Conservation (phyloP, 2,888 invertebrate genomes). For the Entomobrya proxima region DNA sequence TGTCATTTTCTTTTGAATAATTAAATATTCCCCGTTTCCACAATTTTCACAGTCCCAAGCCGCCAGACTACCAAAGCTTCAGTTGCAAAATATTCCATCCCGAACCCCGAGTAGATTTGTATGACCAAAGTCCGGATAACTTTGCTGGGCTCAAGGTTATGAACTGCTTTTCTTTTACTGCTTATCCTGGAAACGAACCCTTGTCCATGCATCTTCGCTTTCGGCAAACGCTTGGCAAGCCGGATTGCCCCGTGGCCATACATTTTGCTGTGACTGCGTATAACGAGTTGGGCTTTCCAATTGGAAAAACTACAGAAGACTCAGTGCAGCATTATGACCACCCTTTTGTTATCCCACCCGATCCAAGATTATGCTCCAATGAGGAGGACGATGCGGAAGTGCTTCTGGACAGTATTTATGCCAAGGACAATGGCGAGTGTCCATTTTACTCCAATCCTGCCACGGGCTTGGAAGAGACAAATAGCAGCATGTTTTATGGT, state of each 20-base stretch:
- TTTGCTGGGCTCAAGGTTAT: neutral
- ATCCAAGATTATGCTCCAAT: neutral
- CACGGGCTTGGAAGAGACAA: neutral
- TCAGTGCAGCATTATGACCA: neutral
- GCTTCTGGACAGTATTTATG: neutral
- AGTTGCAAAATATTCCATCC: constrained; percentile 32
- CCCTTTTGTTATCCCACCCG: neutral
- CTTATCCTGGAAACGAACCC: constrained; percentile 39
- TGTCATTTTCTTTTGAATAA: no score
- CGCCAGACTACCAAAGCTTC: neutral
- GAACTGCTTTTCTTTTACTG: neutral
- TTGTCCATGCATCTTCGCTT: constrained; percentile 12
- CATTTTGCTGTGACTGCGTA: constrained; percentile 32
- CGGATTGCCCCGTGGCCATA: neutral
- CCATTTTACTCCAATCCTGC: neutral
- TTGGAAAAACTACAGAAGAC: neutral
- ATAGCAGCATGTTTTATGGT: neutral
- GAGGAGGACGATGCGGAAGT: neutral
- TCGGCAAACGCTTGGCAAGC: neutral
- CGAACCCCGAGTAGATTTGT: neutral
- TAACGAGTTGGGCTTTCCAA: constrained; percentile 29
- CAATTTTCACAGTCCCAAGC: neutral
- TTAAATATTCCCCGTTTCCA: neutral
- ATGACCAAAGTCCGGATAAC: neutral
- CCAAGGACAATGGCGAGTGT: neutral